Base-by-base conservation (phyloP, 1,140 invertebrate genomes). In the Diploscapter pachys region DNA sequence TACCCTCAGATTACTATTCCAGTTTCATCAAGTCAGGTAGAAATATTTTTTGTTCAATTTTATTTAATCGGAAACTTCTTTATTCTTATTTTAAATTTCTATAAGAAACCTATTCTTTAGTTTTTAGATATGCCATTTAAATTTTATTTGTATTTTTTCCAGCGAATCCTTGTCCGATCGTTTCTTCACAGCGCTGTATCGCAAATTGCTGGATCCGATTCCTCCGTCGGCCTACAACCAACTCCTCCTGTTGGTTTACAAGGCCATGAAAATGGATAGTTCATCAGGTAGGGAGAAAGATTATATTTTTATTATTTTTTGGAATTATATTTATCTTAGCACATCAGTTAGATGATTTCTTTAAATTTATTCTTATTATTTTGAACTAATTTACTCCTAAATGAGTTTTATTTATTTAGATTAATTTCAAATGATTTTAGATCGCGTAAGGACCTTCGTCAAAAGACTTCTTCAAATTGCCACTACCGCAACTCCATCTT, bases 181-280 rank as follows among this genome's bases (percentile, higher is more conserved):
- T 72, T 98, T 93, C 88, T 98, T 96, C 87, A 90, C 90, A 76
- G 90, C 93, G 2, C 88, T 99, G 48, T 99, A 98, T 85, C 89
- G 89, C 55, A 96, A 96, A 85, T 83, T 98, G 64, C 81, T 91
- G 0, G 92, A 93, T 82, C 88, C 91, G 3, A 90, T 92, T 75
- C 88, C 97, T 8, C 80, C 90, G 67, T 89, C 87, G 13, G 91
- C 91, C 1, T 90, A 91, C 4, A 91, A 93, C 52, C 95, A 94
- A 85, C 89, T 99, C 50, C 86, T 97, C 3, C 94, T 91, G 85
- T 91, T 93, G 82, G 91, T 93, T 11, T 87, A 98, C 73, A 90
- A 91, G 78, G 90, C 90, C 8, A 54, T 76, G 51, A 76, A 76
- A 59, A 59, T 51, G 50, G 67, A 71, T 51, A 31, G 31, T 31